Conservation (phyloP, 2,113 vertebrate species). For the Hyaena hyaena region DNA sequence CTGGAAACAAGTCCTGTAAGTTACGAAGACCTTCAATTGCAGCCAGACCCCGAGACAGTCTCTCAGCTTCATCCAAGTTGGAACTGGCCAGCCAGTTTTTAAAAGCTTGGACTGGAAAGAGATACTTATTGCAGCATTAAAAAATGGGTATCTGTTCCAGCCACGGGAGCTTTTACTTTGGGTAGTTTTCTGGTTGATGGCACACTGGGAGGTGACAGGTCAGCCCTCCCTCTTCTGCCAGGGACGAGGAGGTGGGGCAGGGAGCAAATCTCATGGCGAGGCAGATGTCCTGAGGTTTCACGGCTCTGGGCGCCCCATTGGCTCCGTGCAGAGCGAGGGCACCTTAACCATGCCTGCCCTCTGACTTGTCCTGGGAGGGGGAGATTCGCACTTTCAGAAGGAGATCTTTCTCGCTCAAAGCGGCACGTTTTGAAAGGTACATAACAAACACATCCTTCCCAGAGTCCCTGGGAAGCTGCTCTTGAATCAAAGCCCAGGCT, state of each 20-base stretch:
- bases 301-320: fast-evolving
- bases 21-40: not conserved
- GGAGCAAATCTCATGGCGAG: not conserved
- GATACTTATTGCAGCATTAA: not conserved
- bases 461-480: not conserved
- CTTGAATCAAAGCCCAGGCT: not conserved
- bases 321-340: not conserved
- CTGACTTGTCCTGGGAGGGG: fast-evolving
- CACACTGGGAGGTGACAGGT: not conserved
- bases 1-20: not conserved
- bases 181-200: not conserved
- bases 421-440: not conserved
- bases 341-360: fast-evolving
- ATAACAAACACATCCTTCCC: not conserved
- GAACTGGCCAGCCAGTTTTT: not conserved
- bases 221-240: not conserved
- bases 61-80: not conserved
- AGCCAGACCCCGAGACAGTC: not conserved
- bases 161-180: not conserved
- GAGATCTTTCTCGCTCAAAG: not conserved
- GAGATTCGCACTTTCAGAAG: not conserved
- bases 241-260: no score
- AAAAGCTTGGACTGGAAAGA: not conserved
- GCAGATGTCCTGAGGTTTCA: not conserved
- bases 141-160: not conserved